Percentiles rank a stretch among this genome's conserved stretches.
These are phyloP conservation scores for Bucorvus abyssinicus DNA, from an alignment of 2,797 vertebrate genomes.

Conservation along the genomic window DNA sequence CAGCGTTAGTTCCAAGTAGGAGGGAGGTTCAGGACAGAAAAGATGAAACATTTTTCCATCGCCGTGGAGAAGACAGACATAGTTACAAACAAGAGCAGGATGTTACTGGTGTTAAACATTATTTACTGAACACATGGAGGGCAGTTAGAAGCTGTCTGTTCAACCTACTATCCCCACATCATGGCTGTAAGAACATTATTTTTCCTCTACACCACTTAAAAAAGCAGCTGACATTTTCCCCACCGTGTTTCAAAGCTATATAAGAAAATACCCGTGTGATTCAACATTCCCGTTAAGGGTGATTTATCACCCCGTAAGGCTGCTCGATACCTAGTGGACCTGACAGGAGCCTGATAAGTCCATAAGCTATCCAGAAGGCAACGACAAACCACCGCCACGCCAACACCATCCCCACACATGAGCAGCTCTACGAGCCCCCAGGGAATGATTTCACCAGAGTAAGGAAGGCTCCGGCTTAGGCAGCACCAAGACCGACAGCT, in stretches of 20 bases:
- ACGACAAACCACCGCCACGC: background rate
- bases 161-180: background rate
- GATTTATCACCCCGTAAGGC: background rate
- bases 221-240: background rate
- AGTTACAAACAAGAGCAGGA: background rate
- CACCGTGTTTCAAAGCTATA: background rate
- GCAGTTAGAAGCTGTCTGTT: background rate
- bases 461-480: too few relatives aligned
- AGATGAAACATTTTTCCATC: background rate
- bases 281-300: background rate
- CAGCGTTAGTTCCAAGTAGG: conserved; percentile 73
- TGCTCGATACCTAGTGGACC: rapidly evolving
- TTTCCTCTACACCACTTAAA: background rate
- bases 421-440: background rate
- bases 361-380: background rate
- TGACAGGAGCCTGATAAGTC: background rate
- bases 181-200: background rate
- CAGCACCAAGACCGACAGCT: too few relatives aligned
- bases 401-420: too few relatives aligned
- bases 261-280: background rate
- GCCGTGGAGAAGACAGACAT: background rate
- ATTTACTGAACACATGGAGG: background rate
- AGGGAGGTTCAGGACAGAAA: conserved; percentile 6
- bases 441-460: too few relatives aligned
- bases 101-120: background rate